Evolutionary conservation across 2,888 invertebrate genomes (phyloP).

Genomic region (Lucinisca nassula): DNA sequence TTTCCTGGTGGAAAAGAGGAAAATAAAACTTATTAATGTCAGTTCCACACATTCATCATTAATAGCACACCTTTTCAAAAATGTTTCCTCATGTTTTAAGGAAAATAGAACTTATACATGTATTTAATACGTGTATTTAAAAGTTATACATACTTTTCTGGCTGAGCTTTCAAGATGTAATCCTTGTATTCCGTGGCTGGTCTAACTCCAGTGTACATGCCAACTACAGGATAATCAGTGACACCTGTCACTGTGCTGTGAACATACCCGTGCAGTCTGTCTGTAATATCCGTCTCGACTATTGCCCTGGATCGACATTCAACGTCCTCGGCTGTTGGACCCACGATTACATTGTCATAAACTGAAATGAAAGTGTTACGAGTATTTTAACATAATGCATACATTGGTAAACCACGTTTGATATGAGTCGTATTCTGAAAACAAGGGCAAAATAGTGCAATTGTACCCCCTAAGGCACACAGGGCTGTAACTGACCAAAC

Average conservation of each 20-base stretch:
- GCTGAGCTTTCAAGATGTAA: conserved; percentile 75
- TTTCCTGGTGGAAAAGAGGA: conserved; percentile 53
- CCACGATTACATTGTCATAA: conserved; percentile 81
- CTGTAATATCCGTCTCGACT: conserved; percentile 65
- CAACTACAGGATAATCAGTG: conserved; percentile 61
- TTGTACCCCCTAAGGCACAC: too few relatives aligned
- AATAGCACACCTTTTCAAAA: too few relatives aligned
- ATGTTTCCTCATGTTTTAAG: too few relatives aligned
- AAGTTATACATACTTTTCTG: conserved; percentile 73
- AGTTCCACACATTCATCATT: too few relatives aligned
- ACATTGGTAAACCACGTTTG: too few relatives aligned
- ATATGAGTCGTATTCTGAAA: too few relatives aligned
- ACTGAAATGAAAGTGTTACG: conserved; percentile 73
- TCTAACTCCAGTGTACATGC: conserved; percentile 80
- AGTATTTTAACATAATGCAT: too few relatives aligned
- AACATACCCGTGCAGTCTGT: conserved; percentile 60
- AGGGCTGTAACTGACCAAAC: too few relatives aligned
- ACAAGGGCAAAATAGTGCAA: too few relatives aligned
- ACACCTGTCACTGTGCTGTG: conserved; percentile 67
- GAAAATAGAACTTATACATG: too few relatives aligned
- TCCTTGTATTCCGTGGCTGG: conserved; percentile 83
- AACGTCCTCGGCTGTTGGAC: conserved; percentile 83
- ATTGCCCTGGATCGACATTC: conserved; percentile 59
- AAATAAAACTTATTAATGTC: too few relatives aligned
- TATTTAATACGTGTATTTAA: too few relatives aligned